Evolutionary conservation across 2,888 invertebrate genomes (phyloP).

Genomic region (Harpagoxenus sublaevis): DNA sequence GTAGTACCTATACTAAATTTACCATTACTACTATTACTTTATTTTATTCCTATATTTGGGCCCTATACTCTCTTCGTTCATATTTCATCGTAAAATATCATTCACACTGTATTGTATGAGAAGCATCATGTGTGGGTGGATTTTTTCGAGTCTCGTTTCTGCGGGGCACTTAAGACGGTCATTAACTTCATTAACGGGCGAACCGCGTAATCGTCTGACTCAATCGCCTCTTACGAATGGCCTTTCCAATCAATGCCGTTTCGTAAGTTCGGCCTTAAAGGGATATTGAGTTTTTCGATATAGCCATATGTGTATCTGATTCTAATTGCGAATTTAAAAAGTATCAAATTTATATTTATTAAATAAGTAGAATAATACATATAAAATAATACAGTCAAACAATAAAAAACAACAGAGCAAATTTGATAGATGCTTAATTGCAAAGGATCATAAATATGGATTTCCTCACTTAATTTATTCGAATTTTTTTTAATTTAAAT

Average conservation of each 20-base stretch:
- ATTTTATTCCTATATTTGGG: slow-evolving; percentile 14
- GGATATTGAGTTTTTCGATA: slow-evolving; percentile 45
- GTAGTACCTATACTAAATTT: background rate
- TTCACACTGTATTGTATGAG: slow-evolving; percentile 55
- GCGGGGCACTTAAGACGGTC: slow-evolving; percentile 81
- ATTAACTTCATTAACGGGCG: slow-evolving; percentile 84
- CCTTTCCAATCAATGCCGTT: slow-evolving; percentile 36
- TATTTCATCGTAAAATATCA: slow-evolving; percentile 52
- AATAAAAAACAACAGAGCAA: background rate
- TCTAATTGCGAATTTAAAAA: background rate
- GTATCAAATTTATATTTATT: background rate
- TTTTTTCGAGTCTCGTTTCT: slow-evolving; percentile 73
- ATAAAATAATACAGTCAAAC: background rate
- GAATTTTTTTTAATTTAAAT: background rate
- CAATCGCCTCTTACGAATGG: slow-evolving; percentile 55
- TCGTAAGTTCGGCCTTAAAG: slow-evolving; percentile 47
- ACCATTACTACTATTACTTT: background rate
- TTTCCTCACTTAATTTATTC: background rate
- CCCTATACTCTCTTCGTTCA: slow-evolving; percentile 2
- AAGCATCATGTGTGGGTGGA: slow-evolving; percentile 64
- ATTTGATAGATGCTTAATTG: background rate
- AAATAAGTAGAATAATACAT: background rate
- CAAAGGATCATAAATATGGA: background rate
- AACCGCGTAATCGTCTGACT: slow-evolving; percentile 76
- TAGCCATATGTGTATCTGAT: background rate